Conservation (phyloP, 1,140 invertebrate genomes). For the Piezodorus guildinii region DNA sequence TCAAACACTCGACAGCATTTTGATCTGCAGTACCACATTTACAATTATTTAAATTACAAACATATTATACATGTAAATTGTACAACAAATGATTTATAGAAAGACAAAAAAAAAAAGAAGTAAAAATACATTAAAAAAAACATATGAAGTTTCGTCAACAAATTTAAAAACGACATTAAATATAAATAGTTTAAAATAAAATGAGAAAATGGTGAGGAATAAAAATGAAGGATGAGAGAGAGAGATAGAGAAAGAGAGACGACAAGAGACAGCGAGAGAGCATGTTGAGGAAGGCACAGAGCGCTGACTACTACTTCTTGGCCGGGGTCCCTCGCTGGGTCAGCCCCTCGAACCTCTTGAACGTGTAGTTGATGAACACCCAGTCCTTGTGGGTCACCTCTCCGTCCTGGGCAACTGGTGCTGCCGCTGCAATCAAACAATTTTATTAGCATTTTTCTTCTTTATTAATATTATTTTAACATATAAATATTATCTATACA, state of each 20-base stretch:
- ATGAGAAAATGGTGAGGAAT: not conserved
- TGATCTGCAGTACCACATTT: slow-evolving; percentile 6
- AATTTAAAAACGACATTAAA: slow-evolving; percentile 9
- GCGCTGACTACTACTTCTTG: slow-evolving; percentile 47
- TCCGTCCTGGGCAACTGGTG: slow-evolving; percentile 66
- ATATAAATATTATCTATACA: too few relatives aligned
- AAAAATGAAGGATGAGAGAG: not conserved
- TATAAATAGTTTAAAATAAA: not conserved
- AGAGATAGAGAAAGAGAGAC: not conserved
- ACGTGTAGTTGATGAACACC: slow-evolving; percentile 99
- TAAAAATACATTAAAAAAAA: not conserved
- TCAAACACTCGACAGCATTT: not conserved
- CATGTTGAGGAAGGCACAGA: not conserved
- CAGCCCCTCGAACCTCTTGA: slow-evolving; percentile 94
- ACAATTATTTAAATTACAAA: slow-evolving; percentile 14
- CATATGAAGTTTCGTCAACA: not conserved
- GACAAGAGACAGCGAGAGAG: not conserved
- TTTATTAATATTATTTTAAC: too few relatives aligned
- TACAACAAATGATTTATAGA: not conserved
- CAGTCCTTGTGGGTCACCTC: slow-evolving; percentile 90
- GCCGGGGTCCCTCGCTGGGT: slow-evolving; percentile 72
- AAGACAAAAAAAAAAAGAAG: not conserved
- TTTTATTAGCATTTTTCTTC: too few relatives aligned
- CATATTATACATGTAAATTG: slow-evolving; percentile 7
- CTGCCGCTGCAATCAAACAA: slow-evolving; percentile 51